Evolutionary conservation across 2,113 vertebrate species (phyloP).

Genomic region (Silurus glanis): DNA sequence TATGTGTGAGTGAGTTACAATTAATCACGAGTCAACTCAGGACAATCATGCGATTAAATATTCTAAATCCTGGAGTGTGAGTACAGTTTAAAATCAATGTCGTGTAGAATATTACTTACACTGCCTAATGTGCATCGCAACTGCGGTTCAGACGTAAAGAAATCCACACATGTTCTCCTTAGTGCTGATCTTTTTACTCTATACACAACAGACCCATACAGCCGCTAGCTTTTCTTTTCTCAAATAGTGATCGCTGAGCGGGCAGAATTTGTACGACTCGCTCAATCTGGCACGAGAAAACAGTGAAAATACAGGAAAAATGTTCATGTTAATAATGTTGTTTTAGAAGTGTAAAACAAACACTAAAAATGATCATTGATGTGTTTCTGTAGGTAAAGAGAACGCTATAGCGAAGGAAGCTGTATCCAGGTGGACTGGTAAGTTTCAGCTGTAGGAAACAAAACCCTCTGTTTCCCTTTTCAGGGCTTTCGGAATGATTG

Average conservation of each 20-base stretch:
- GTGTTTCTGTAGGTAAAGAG: slow-evolving; percentile 76
- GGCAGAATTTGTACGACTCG: not conserved
- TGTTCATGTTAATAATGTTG: too few species aligned
- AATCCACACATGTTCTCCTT: not conserved
- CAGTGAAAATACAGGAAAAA: not conserved
- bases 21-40: too few species aligned
- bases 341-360: not conserved
- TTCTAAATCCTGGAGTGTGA: not conserved
- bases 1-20: too few species aligned
- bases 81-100: not conserved
- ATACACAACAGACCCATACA: not conserved
- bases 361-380: not conserved
- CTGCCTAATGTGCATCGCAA: too few species aligned
- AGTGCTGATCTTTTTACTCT: not conserved
- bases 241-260: not conserved
- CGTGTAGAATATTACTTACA: not conserved
- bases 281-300: not conserved
- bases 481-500: not conserved
- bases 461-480: not conserved
- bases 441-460: slow-evolving; percentile 44
- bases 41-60: too few species aligned
- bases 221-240: not conserved
- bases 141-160: not conserved
- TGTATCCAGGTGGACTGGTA: slow-evolving; percentile 95
- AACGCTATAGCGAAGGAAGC: slow-evolving; percentile 89